Evolutionary conservation across 2,113 vertebrate species (phyloP), one percentile per base, ranked within the genome.

Genomic region (Hippotragus niger): DNA sequence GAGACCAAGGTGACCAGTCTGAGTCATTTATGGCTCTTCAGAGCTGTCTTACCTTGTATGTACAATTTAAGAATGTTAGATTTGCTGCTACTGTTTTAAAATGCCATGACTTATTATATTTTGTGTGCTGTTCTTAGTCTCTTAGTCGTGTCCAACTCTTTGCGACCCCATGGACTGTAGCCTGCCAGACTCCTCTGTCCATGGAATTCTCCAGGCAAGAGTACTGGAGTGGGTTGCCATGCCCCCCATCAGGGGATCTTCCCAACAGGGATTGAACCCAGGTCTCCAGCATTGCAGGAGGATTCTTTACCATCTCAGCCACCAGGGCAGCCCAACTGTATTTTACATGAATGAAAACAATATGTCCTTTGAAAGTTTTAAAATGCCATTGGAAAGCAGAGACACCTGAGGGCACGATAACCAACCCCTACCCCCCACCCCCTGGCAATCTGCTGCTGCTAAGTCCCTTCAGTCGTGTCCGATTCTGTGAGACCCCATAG

Each of bases 1-100:
- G 52, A 95, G 6, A 40, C 43, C 36, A 86, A 50, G 16, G 55
- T 74, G 31, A 86, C 50, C 15, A 88, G 5, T 62, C 62, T 78
- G 23, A 74, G 53, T n/a, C 21, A 74, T 21, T 57, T 81, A 40
- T 23, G 33, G 53, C 12, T 86, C 84, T 92, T 95, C 40, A 76
- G 94, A 95, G 19, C 33, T 94, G 10, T 94, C 50, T 62, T 80
- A 58, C 3, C 19, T 83, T 67, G 50, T 52, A 71, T 43, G n/a
- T 62, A 76, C 40, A 84, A 64, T 86, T 52, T 89, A 19, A 53
- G 78, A 90, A 80, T 15, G 40, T 76, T 74, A 40, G 33, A 43
- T 80, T 96, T 90, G 64, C 45, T 88, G 95, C 88, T 95, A 90
- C 36, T 88, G 31, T 95, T 91, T 95, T 60, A 95, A 97, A 98